Base-by-base conservation (phyloP, 2,113 vertebrate species). In the Recurvirostra avosetta region DNA sequence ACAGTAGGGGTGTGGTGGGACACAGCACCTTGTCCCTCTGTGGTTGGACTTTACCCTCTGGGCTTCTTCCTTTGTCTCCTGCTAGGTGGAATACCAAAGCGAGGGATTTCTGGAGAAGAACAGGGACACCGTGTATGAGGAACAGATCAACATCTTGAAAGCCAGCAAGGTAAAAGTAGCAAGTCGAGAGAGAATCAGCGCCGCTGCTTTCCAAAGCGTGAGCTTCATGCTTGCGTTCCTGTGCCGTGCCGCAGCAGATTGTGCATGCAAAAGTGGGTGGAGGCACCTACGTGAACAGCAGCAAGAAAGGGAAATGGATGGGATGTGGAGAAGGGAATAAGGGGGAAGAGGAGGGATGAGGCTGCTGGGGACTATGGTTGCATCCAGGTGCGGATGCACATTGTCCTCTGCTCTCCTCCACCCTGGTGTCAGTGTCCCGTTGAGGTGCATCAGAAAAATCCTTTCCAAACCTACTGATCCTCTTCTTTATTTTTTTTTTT, bases 81-180 rank as follows among this genome's bases (percentile, higher is more conserved):
- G 8, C 74, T 13, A 97, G 96, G 96, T 97, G 88, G 92, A 97
- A 25, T 97, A 96, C 52, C 66, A 96, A 67, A 93, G 96, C 0
- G 75, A 95, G 58, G 95, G 96, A 7, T 97, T 97, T 52, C 88
- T 97, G 91, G 96, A 97, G 91, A 97, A 97, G 86, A 96, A 97
- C 91, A 92, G 95, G 53, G 96, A 97, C 86, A 97, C 96, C 0
- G 91, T 97, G 58, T 94, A 97, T 0, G 95, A 96, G 41, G 96
- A 97, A 18, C 96, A 97, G 74, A 95, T 97, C 91, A 92, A 79
- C 78, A 83, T 97, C 71, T 78, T 96, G 67, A 97, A 94, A 65
- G 78, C 91, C 75, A 97, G 96, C 91, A 93, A 96, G 96, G 96
- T 97, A 95, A 94, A 19, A 59, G 34, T 72, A 61, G 7, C 0